Percentiles rank a stretch among this genome's conserved stretches.
Conservation (phyloP, 1,140 invertebrate species). For the Brachionus angularis region DNA sequence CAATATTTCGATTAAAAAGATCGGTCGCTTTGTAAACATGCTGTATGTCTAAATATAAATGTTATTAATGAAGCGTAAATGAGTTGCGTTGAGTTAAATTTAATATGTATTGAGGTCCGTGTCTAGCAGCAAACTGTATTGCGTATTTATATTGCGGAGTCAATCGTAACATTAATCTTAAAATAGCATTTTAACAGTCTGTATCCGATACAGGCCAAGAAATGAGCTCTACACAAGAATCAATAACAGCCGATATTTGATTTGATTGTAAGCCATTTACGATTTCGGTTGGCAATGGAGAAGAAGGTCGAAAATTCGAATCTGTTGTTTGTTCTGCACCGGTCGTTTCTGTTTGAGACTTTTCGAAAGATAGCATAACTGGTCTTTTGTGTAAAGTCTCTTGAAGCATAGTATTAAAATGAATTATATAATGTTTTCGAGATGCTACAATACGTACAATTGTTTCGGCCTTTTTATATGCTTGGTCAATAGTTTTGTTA, state of each 20-base stretch:
- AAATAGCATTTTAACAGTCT: conserved; percentile 72
- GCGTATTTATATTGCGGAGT: conserved; percentile 74
- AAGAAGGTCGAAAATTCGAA: conserved; percentile 5
- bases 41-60: conserved; percentile 75
- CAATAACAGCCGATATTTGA: conserved; percentile 51
- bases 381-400: conserved; percentile 77
- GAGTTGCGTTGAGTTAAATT: conserved; percentile 68
- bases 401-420: conserved; percentile 72
- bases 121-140: conserved; percentile 69
- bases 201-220: conserved; percentile 66
- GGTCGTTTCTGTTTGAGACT: not conserved
- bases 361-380: conserved; percentile 68
- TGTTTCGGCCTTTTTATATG: conserved; percentile 62
- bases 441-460: conserved; percentile 15
- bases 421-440: conserved; percentile 71
- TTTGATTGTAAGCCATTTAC: conserved; percentile 48
- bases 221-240: conserved; percentile 66
- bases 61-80: conserved; percentile 73
- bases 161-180: conserved; percentile 71
- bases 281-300: conserved; percentile 11
- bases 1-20: conserved; percentile 65
- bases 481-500: conserved; percentile 76
- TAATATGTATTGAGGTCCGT: conserved; percentile 70
- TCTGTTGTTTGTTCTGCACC: not conserved
- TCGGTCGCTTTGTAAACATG: conserved; percentile 67